phyloP scores from a whole-genome alignment of 2,113 vertebrate genomes.

The Malurus alboscapulatus region DNA sequence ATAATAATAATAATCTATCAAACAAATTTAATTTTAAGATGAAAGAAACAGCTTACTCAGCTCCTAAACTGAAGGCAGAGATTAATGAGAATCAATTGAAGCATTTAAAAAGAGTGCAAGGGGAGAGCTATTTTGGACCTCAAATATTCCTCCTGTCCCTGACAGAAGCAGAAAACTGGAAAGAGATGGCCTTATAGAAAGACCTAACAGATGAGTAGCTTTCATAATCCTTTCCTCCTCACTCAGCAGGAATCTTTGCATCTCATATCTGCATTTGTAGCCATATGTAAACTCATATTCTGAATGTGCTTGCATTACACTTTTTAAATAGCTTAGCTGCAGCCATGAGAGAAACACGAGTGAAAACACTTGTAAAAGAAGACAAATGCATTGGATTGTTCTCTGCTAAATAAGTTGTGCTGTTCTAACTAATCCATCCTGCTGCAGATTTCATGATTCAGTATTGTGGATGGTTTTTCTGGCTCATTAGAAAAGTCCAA shows the following conservation, averaged over 20 bases:
- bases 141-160: not conserved
- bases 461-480: not conserved
- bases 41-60: slow-evolving; percentile 61
- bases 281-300: not conserved
- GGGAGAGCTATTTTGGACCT: slow-evolving; percentile 24
- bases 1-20: slow-evolving; percentile 54
- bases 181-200: not conserved
- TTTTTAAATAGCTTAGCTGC: not conserved
- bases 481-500: not conserved
- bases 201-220: not conserved
- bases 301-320: rapidly evolving
- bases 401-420: not conserved
- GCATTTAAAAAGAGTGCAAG: slow-evolving; percentile 63
- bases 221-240: not conserved
- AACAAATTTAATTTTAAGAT: slow-evolving; percentile 63
- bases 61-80: slow-evolving; percentile 61
- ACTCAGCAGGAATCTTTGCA: not conserved
- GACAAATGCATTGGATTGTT: not conserved
- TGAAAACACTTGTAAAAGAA: not conserved
- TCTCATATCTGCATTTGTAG: not conserved
- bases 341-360: not conserved
- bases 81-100: slow-evolving; percentile 78
- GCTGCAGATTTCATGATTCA: not conserved
- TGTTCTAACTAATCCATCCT: not conserved
- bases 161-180: not conserved